Evolutionary conservation across 2,113 vertebrate genomes (phyloP).

Genomic region (Hyperoodon ampullatus): DNA sequence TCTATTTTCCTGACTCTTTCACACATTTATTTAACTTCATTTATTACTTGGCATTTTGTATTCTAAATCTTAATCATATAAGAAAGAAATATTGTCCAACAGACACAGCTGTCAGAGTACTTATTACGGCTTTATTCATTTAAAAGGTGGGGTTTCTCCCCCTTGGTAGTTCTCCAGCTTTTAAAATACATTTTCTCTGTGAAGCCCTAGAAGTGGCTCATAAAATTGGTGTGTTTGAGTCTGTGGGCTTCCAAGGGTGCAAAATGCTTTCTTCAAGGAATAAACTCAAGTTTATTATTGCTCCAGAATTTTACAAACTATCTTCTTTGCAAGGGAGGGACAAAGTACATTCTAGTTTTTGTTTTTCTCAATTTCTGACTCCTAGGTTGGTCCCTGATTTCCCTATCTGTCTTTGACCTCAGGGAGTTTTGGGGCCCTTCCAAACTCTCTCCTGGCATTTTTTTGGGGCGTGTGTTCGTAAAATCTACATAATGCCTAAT

Average conservation of each 20-base stretch:
- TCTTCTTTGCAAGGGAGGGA: not conserved
- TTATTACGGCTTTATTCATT: constrained; percentile 44
- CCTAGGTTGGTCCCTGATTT: not conserved
- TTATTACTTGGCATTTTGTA: constrained; percentile 44
- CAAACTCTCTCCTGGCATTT: not conserved
- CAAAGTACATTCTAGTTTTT: not conserved
- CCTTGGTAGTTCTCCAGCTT: not conserved
- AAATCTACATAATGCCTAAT: not conserved
- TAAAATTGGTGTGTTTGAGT: not conserved
- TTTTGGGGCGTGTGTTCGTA: not conserved
- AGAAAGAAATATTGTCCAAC: constrained; percentile 53
- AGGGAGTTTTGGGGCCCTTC: not conserved
- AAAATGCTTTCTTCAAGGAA: constrained; percentile 12
- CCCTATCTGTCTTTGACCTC: not conserved
- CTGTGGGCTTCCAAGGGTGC: not conserved
- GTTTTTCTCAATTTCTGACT: not conserved
- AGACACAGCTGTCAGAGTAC: constrained; percentile 14
- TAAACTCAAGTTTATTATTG: not conserved
- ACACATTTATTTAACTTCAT: constrained; percentile 58
- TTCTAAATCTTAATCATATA: constrained; percentile 52
- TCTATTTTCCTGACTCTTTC: constrained; percentile 41
- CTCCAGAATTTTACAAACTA: not conserved
- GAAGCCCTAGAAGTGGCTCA: not conserved
- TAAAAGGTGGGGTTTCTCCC: not conserved
- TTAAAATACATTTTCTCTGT: not conserved